Conservation (phyloP, 2,888 invertebrate genomes). For the Nephrotoma appendiculata region DNA sequence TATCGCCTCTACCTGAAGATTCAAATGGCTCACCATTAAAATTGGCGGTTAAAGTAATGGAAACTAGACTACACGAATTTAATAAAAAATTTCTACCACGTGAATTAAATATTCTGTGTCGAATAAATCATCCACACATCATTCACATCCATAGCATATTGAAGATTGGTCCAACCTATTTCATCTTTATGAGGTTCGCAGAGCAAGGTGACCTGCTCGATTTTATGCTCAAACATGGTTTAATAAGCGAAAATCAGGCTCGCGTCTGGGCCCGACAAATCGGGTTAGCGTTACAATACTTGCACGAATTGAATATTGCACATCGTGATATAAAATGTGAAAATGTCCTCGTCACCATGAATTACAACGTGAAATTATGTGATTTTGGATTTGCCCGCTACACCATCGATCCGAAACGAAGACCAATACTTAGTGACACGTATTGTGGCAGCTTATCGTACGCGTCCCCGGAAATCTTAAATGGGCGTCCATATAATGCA, state of each 20-base stretch:
- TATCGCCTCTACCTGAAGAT: neutral
- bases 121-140: constrained; percentile 65
- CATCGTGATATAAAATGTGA: constrained; percentile 77
- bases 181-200: constrained; percentile 60
- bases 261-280: constrained; percentile 59
- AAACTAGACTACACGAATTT: constrained; percentile 64
- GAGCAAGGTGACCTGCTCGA: constrained; percentile 69
- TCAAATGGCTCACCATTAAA: constrained; percentile 18
- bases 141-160: constrained; percentile 63
- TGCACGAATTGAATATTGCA: constrained; percentile 57
- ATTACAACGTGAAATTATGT: constrained; percentile 63
- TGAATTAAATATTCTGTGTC: constrained; percentile 61
- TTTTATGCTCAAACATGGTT: constrained; percentile 51
- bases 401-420: constrained; percentile 27
- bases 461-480: constrained; percentile 72
- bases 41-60: constrained; percentile 61
- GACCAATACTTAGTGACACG: constrained; percentile 50
- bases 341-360: constrained; percentile 55
- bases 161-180: constrained; percentile 53
- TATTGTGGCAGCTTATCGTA: constrained; percentile 82
- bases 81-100: constrained; percentile 67
- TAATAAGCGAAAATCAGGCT: constrained; percentile 49
- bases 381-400: constrained; percentile 64
- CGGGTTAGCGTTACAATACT: constrained; percentile 48
- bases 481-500: constrained; percentile 56